A percentile compares a stretch with the other conserved stretches of the same genome.
Evolutionary conservation across 2,113 vertebrate species (phyloP).

Genomic region (Scalopus aquaticus): DNA sequence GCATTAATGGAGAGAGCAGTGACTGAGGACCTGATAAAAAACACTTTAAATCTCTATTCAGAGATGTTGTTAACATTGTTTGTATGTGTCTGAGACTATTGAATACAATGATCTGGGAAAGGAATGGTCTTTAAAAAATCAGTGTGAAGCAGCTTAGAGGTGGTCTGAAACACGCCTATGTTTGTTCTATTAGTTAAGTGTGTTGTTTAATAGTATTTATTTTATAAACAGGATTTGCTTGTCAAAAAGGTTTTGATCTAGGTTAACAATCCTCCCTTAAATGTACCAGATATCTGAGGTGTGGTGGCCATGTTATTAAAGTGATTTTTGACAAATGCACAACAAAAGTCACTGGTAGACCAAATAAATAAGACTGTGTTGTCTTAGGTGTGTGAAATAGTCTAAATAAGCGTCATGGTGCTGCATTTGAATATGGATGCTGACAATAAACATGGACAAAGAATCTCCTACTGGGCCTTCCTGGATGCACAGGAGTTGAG

Average conservation of each 20-base stretch:
- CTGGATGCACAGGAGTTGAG: too few relatives aligned
- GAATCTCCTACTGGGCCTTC: too few relatives aligned
- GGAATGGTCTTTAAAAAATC: not conserved
- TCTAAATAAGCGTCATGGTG: not conserved
- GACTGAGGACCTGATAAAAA: constrained; percentile 59
- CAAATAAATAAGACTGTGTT: not conserved
- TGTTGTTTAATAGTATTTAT: not conserved
- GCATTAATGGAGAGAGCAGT: constrained; percentile 65
- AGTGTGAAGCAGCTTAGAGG: not conserved
- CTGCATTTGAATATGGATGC: not conserved
- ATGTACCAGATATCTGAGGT: not conserved
- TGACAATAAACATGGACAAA: not conserved
- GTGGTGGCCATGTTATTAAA: not conserved
- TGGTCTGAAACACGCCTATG: not conserved
- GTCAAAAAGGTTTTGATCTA: not conserved
- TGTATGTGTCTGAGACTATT: not conserved
- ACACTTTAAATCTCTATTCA: constrained; percentile 66
- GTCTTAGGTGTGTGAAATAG: not conserved
- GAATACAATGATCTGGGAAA: constrained; percentile 51
- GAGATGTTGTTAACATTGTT: constrained; percentile 47
- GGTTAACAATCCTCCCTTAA: not conserved
- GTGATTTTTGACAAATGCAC: not conserved
- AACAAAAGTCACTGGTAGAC: not conserved
- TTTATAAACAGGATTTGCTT: not conserved
- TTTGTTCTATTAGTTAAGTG: not conserved